Percentiles rank a stretch among this genome's conserved stretches.
Conservation (phyloP, 2,797 vertebrate species). For the Brachyrhaphis roseni region DNA sequence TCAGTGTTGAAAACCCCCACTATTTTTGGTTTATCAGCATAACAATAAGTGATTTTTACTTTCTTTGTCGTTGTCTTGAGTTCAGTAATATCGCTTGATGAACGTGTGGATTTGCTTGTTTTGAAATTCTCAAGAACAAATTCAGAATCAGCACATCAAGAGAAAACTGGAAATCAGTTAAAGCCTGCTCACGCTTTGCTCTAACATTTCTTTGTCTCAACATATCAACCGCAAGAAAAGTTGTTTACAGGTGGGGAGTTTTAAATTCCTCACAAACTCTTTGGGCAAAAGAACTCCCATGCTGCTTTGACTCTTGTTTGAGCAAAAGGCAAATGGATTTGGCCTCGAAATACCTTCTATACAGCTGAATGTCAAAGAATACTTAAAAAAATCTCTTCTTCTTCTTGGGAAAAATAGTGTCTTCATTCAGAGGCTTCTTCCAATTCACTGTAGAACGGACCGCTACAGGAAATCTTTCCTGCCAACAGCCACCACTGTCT, state of each 20-base stretch:
- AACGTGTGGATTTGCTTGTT: background rate
- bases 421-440: too few relatives aligned
- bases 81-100: background rate
- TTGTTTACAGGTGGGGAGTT: background rate
- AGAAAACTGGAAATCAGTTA: background rate
- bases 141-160: background rate
- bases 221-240: background rate
- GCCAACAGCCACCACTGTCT: too few relatives aligned
- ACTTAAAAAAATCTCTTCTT: background rate
- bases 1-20: background rate
- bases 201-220: background rate
- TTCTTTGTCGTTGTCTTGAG: background rate
- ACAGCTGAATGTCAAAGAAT: background rate
- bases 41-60: background rate
- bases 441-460: too few relatives aligned
- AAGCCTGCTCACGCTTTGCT: background rate
- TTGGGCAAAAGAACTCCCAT: background rate
- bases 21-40: background rate
- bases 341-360: background rate
- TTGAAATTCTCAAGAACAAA: background rate
- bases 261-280: background rate
- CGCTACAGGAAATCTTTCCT: too few relatives aligned
- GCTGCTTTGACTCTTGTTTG: background rate
- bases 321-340: too few relatives aligned
- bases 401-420: too few relatives aligned